Percentiles rank a stretch among this genome's conserved stretches.
phyloP scores from a whole-genome alignment of 1,140 invertebrate genomes.

The Achatina immaculata region DNA sequence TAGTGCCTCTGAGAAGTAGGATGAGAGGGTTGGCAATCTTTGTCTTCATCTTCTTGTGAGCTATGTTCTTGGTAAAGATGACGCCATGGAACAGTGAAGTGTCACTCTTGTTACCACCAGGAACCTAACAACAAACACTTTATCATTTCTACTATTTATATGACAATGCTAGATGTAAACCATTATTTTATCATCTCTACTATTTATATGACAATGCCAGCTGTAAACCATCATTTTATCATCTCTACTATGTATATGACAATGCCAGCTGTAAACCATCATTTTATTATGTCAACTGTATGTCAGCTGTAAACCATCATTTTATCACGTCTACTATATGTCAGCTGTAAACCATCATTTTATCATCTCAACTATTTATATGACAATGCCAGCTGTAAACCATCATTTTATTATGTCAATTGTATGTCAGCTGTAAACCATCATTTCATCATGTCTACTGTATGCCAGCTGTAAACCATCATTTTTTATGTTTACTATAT shows the following conservation, averaged over 20 bases:
- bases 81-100: slow-evolving; percentile 87
- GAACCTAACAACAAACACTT: slow-evolving; percentile 70
- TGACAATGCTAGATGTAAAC: too few relatives aligned
- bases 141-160: neutral
- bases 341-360: too few relatives aligned
- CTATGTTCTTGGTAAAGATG: slow-evolving; percentile 93
- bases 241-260: neutral
- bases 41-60: slow-evolving; percentile 88
- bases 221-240: neutral
- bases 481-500: too few relatives aligned
- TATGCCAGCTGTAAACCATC: too few relatives aligned
- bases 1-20: slow-evolving; percentile 86
- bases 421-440: too few relatives aligned
- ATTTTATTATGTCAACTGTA: too few relatives aligned
- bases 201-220: slow-evolving; percentile 24
- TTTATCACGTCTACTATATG: too few relatives aligned
- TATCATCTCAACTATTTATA: neutral
- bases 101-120: slow-evolving; percentile 83
- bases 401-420: too few relatives aligned
- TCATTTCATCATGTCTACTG: too few relatives aligned
- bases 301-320: too few relatives aligned
- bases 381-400: too few relatives aligned
- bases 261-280: too few relatives aligned
- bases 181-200: neutral
- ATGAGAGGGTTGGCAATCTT: slow-evolving; percentile 87